Evolutionary conservation across 2,113 vertebrate genomes (phyloP), one percentile per base, ranked within the genome.

Genomic region (Albula goreensis): DNA sequence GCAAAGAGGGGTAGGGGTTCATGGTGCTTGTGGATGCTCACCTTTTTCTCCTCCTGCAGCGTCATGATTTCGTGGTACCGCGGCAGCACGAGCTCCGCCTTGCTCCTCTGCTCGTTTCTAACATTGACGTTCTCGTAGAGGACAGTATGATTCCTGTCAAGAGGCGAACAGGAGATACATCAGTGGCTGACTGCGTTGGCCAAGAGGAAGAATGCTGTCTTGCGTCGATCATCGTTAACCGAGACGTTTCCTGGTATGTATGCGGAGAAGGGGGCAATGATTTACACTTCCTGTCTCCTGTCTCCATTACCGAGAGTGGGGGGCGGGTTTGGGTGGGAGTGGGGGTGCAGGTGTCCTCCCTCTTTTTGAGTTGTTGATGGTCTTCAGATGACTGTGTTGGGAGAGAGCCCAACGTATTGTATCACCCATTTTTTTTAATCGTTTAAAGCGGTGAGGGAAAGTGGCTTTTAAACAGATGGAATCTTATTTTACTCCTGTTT

Each of bases 51-150:
- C 90, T 95, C 95, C 86, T 94, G 92, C 86, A 92, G 91, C 89
- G 92, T 77, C 87, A 95, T 91, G 88, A 93, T 86, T 86, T 96
- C 94, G 83, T 93, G 91, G 90, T 96, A 94, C 60, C 89, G 89
- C 85, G 95, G 95, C 84, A 95, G 86, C 85, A 91, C 87, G 83
- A 92, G 90, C 85, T 93, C 93, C 77, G 86, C 78, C 91, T 91
- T 91, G 89, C 90, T 89, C 87, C 86, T 92, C 83, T 92, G 89
- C 85, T 94, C 91, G 90, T 91, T 96, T 90, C 93, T 94, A 90
- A 95, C 90, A 88, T 95, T 97, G 91, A 95, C 81, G 70, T 97
- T 96, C 93, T 96, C 95, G 89, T 91, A 96, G 87, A 88, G 85
- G 51, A 91, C 53, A 85, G 85, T 51, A 80, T 85, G 91, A 91